These are phyloP conservation scores for Crossocerus cetratus DNA, from an alignment of 2,888 invertebrate species.

Conservation along the genomic window DNA sequence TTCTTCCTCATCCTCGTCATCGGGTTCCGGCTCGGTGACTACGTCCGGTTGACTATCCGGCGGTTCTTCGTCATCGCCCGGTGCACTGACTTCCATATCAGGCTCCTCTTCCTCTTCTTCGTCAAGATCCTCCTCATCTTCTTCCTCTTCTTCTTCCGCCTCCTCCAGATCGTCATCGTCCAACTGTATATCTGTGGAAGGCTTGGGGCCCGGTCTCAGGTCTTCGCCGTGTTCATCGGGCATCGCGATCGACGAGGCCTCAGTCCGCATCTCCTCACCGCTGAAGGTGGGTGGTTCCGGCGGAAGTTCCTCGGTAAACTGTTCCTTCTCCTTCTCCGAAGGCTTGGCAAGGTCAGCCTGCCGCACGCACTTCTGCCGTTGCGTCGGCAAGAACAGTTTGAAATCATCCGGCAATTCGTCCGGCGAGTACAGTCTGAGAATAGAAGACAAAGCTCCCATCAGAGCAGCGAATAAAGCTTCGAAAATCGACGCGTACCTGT, in stretches of 20 bases:
- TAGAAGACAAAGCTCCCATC: too few species aligned
- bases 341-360: slow-evolving; percentile 16
- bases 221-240: neutral
- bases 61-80: neutral
- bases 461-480: too few species aligned
- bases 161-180: slow-evolving; percentile 12
- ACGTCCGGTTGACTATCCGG: neutral
- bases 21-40: neutral
- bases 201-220: neutral
- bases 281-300: slow-evolving; percentile 34
- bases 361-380: slow-evolving; percentile 67
- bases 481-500: slow-evolving; percentile 70
- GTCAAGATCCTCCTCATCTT: slow-evolving; percentile 6
- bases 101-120: slow-evolving; percentile 1
- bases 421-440: slow-evolving; percentile 89
- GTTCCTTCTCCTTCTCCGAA: neutral
- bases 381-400: slow-evolving; percentile 95
- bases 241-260: neutral
- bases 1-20: slow-evolving; percentile 26
- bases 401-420: slow-evolving; percentile 97
- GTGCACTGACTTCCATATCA: neutral
- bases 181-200: neutral
- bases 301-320: neutral
- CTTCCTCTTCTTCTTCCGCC: slow-evolving; percentile 4
- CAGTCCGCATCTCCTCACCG: slow-evolving; percentile 10